Evolutionary conservation across 1,140 invertebrate species (phyloP).

Genomic region (Cephus cinctus): DNA sequence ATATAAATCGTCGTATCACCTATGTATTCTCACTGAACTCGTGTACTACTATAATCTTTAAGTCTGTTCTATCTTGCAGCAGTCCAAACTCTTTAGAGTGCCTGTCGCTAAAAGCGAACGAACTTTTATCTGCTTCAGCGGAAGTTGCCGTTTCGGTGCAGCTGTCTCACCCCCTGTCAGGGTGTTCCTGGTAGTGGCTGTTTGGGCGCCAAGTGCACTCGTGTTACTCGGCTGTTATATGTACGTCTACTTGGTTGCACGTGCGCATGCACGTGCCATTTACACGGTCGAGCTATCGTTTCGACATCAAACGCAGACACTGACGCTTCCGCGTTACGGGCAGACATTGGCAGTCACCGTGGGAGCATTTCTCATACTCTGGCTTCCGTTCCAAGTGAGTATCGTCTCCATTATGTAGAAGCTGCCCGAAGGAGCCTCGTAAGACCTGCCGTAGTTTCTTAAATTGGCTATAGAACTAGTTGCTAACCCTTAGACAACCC

Average conservation of each 20-base stretch:
- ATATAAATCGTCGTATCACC: no score
- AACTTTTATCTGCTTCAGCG: conserved; percentile 41
- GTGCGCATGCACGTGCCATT: conserved; percentile 66
- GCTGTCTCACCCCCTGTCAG: conserved; percentile 55
- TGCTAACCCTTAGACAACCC: no score
- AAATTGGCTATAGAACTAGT: no score
- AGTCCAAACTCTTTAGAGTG: no score
- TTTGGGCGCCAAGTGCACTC: conserved; percentile 61
- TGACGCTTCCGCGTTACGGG: conserved; percentile 59
- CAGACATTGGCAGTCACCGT: conserved; percentile 65
- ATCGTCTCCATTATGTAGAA: not conserved
- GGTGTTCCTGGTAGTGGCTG: conserved; percentile 57
- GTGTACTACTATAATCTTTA: no score
- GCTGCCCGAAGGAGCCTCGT: not conserved
- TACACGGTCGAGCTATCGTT: conserved; percentile 65
- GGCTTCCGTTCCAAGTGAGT: conserved; percentile 66
- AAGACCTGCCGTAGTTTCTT: no score
- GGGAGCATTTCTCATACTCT: conserved; percentile 62
- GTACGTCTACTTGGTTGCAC: conserved; percentile 67
- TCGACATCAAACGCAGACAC: conserved; percentile 52
- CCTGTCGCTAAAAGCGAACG: not conserved
- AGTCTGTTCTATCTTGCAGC: no score
- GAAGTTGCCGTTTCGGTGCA: conserved; percentile 53
- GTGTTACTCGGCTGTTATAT: conserved; percentile 64
- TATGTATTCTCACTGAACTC: no score